Percentiles rank a stretch among this genome's conserved stretches.
Conservation (phyloP, 2,113 vertebrate species). For the Numenius arquata region DNA sequence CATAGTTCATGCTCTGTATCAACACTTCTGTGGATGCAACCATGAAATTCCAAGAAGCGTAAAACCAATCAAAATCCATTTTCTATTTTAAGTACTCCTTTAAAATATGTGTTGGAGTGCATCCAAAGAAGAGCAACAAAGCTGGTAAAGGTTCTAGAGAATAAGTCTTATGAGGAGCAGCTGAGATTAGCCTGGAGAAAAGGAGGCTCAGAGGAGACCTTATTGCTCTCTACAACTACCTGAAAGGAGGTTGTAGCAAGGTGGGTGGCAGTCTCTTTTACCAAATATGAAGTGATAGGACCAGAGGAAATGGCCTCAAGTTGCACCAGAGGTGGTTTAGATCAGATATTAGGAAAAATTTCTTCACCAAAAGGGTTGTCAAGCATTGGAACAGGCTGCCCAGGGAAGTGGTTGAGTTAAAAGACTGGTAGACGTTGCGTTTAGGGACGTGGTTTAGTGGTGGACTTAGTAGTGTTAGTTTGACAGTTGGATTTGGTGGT, state of each 20-base stretch:
- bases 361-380: neutral
- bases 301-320: neutral
- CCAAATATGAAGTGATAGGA: accelerated
- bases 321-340: neutral
- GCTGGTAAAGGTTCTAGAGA: neutral
- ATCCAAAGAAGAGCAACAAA: neutral
- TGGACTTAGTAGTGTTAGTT: neutral
- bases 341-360: neutral
- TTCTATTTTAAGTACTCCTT: neutral
- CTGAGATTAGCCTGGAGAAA: neutral
- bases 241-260: neutral
- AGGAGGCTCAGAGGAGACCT: neutral
- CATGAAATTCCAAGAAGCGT: neutral
- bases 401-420: neutral
- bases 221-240: neutral
- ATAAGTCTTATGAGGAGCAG: accelerated
- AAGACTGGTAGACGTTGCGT: accelerated
- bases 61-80: neutral
- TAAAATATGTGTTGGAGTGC: neutral
- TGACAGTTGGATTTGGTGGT: neutral
- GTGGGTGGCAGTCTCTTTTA: accelerated
- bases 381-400: neutral
- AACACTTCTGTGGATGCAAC: neutral
- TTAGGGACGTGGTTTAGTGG: neutral
- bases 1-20: neutral